These are phyloP conservation scores for Acridotheres tristis DNA, from an alignment of 2,797 vertebrate species.

Conservation along the genomic window DNA sequence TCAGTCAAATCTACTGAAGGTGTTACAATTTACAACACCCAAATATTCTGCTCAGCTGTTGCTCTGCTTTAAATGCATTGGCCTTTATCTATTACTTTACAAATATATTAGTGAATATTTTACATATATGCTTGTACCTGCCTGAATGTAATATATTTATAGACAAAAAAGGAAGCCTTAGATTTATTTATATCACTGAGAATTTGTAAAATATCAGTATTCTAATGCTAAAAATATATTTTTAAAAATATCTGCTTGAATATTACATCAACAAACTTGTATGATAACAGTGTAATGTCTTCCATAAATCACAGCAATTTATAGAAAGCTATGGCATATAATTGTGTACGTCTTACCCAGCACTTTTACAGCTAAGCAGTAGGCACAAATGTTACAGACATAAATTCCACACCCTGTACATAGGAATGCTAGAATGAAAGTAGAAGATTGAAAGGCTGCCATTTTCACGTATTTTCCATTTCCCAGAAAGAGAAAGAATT, in stretches of 20 bases:
- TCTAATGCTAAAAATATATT: background rate
- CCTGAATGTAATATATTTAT: background rate
- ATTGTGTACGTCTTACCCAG: background rate
- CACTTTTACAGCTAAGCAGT: conserved; percentile 26
- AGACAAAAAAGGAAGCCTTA: background rate
- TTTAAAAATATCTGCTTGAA: background rate
- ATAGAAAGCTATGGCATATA: background rate
- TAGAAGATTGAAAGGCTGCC: background rate
- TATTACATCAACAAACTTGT: background rate
- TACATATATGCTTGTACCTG: background rate
- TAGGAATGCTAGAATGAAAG: background rate
- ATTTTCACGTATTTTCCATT: background rate
- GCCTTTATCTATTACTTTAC: background rate
- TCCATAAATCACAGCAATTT: conserved; percentile 21
- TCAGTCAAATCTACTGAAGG: background rate
- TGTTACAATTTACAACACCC: background rate
- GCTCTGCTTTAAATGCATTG: background rate
- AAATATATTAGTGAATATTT: background rate
- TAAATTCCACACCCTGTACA: conserved; percentile 1
- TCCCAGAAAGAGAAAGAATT: background rate
- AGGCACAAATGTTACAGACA: conserved; percentile 11
- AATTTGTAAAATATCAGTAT: background rate
- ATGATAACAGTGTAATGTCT: background rate
- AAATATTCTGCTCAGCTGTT: background rate
- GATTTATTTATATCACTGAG: background rate